phyloP scores from a whole-genome alignment of 1,140 invertebrate species.

The Idris sp. region DNA sequence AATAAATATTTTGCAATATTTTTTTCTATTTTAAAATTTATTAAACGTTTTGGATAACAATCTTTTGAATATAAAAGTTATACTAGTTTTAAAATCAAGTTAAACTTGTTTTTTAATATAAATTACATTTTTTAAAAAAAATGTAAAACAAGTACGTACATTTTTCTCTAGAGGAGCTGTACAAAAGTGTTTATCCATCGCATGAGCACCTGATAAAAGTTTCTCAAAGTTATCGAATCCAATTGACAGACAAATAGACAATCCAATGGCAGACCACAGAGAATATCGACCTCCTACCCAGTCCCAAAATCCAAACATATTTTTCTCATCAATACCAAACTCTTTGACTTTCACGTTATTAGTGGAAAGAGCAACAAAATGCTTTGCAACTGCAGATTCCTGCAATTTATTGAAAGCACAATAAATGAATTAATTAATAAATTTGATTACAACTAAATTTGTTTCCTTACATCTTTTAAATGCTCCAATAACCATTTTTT shows the following conservation, averaged over 20 bases:
- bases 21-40: no score
- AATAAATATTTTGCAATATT: no score
- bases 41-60: no score
- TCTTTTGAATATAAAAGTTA: no score
- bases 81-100: no score
- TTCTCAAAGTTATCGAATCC: constrained; percentile 98
- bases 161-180: constrained; percentile 94
- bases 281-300: constrained; percentile 99
- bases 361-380: constrained; percentile 99
- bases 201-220: constrained; percentile 93
- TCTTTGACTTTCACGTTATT: constrained; percentile 89
- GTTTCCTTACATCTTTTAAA: constrained; percentile 91
- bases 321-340: constrained; percentile 97
- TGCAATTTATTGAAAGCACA: constrained; percentile 75
- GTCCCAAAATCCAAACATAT: constrained; percentile 99
- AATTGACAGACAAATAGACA: constrained; percentile 95
- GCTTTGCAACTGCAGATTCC: constrained; percentile 92
- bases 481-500: constrained; percentile 94
- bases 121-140: no score
- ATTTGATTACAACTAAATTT: no score
- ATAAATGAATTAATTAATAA: no score
- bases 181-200: constrained; percentile 96
- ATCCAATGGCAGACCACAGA: constrained; percentile 98
- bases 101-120: no score
- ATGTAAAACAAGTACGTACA: no score